Conservation (phyloP, 2,888 invertebrate genomes). For the Ernsta delagoae region DNA sequence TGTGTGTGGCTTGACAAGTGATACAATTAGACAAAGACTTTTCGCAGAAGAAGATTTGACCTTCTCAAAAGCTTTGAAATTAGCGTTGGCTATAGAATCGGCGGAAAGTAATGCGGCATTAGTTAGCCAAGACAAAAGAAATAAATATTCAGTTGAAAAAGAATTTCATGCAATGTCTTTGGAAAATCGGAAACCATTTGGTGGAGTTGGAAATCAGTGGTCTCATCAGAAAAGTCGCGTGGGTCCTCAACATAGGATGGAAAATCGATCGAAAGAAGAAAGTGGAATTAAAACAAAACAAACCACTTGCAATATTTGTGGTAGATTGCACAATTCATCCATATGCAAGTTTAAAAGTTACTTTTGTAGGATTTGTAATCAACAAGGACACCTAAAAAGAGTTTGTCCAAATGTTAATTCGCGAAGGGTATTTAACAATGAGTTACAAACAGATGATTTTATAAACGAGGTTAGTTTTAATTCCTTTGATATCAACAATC, state of each 20-base stretch:
- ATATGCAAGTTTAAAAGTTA: not conserved
- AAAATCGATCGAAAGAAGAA: not conserved
- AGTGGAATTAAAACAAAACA: not conserved
- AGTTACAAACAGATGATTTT: not conserved
- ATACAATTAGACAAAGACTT: slow-evolving; percentile 13
- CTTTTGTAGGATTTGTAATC: slow-evolving; percentile 1
- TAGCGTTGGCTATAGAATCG: not conserved
- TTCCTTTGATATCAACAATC: not conserved
- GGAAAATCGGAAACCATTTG: not conserved
- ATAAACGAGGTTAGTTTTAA: slow-evolving; percentile 16
- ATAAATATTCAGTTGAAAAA: not conserved
- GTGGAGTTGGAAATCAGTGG: not conserved
- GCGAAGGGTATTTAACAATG: not conserved
- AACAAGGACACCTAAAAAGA: slow-evolving; percentile 5
- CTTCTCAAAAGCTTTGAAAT: slow-evolving; percentile 2
- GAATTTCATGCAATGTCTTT: not conserved
- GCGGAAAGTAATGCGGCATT: not conserved
- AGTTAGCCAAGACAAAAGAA: not conserved
- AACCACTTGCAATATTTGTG: not conserved
- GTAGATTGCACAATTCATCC: not conserved
- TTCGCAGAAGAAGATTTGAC: not conserved
- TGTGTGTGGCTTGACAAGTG: slow-evolving; percentile 18
- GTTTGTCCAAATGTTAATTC: not conserved
- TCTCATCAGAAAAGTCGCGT: not conserved
- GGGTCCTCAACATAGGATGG: not conserved